Base-by-base conservation (phyloP, 2,888 invertebrate genomes). In the Cephonodes hylas region DNA sequence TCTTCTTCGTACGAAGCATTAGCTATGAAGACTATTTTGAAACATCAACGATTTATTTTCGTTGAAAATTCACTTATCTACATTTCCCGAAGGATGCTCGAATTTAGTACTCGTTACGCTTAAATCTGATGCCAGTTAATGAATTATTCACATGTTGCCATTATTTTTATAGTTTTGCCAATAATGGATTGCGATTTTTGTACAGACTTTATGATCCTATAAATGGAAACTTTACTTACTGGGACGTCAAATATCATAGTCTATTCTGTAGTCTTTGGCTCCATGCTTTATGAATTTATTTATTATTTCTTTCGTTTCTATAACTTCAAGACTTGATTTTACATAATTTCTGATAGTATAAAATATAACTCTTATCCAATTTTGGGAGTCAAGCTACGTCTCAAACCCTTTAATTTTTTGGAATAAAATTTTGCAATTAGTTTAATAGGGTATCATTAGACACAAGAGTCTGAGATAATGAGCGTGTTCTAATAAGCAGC, bases 91-190 rank as follows among this genome's bases (percentile, higher is more conserved):
- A 6, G 27, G 27, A 48, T 31, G 18, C 27, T 31, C 3, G 10
- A 18, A 53, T 27, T 31, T 18, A 18, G 53, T 10, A 18, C 31
- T 31, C 15, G 48, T 27, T 53, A 13, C 18, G 64, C 69, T 46
- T 53, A 18, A 53, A 53, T 53, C 53, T 53, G 53, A 53, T 18
- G 53, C 18, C n/a, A 46, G n/a, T 8, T 53, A 27, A 53, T 53
- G 53, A 31, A 53, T 53, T 31, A 53, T 53, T 53, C 27, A 53
- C 27, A 8, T 18, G 31, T 10, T 53, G 18, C 31, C 53, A 53
- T 53, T 53, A 53, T 31, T 53, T 31, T 53, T 53, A 53, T 53
- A 53, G 53, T 53, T 53, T 53, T 31, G 10, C 53, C 31, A 27
- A 31, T 53, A 53, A 53, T 53, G 31, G 53, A 31, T 18, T 15